Evolutionary conservation across 2,888 invertebrate genomes (phyloP).

Genomic region (Scelioninae gen. 1): DNA sequence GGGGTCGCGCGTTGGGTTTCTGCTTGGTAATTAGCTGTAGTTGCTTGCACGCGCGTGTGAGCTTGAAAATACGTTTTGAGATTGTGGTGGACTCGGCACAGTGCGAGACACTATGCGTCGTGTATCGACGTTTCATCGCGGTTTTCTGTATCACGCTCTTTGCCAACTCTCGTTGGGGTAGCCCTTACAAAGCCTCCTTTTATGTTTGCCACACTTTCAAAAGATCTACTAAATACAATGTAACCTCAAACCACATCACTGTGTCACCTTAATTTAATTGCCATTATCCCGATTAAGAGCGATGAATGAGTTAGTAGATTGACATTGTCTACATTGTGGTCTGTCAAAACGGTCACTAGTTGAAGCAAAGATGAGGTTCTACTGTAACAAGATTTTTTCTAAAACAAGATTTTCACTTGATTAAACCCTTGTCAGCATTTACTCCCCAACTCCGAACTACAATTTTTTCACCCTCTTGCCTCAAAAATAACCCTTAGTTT

Average conservation of each 20-base stretch:
- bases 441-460: too few species aligned
- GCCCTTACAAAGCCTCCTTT: slow-evolving; percentile 51
- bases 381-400: too few species aligned
- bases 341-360: too few species aligned
- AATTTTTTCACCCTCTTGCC: too few species aligned
- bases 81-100: slow-evolving; percentile 69
- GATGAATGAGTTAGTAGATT: neutral
- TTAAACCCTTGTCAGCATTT: too few species aligned
- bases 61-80: slow-evolving; percentile 80
- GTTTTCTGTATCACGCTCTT: slow-evolving; percentile 40
- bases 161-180: slow-evolving; percentile 33
- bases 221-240: slow-evolving; percentile 35
- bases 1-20: slow-evolving; percentile 65
- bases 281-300: neutral
- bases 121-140: slow-evolving; percentile 63
- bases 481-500: too few species aligned
- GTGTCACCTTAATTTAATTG: slow-evolving; percentile 42
- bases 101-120: slow-evolving; percentile 47
- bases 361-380: too few species aligned
- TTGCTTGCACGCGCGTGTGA: slow-evolving; percentile 79
- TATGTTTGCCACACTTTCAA: slow-evolving; percentile 37
- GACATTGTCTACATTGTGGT: too few species aligned
- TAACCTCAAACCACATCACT: slow-evolving; percentile 16
- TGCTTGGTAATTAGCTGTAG: slow-evolving; percentile 79
- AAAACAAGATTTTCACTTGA: too few species aligned